A percentile compares a stretch with the other conserved stretches of the same genome.
Conservation (phyloP, 2,113 vertebrate species). For the Brachyhypopomus occidentalis region DNA sequence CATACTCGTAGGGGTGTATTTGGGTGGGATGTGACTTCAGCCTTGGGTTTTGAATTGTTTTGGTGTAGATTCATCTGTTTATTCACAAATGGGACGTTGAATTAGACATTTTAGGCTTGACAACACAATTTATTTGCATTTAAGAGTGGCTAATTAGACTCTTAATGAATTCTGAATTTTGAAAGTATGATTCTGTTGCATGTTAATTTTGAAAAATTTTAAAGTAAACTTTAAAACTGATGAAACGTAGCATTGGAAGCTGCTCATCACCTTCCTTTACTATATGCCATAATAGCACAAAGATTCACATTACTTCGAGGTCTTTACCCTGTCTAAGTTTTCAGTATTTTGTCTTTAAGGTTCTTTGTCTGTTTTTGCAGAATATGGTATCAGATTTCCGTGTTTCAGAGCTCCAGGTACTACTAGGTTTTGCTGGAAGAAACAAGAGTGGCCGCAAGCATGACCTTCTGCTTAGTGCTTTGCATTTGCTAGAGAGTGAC, state of each 20-base stretch:
- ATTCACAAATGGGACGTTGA: background rate
- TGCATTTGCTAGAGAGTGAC: slow-evolving; percentile 83
- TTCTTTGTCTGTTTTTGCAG: slow-evolving; percentile 67
- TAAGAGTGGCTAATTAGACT: background rate
- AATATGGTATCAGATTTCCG: slow-evolving; percentile 90
- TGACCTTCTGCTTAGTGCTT: slow-evolving; percentile 85
- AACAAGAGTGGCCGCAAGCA: slow-evolving; percentile 88
- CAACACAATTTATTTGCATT: background rate
- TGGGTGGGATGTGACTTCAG: slow-evolving; percentile 39
- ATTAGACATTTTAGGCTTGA: background rate
- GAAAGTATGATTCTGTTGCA: background rate
- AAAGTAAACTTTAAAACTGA: background rate
- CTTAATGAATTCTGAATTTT: background rate
- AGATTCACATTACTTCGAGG: background rate
- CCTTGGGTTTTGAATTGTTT: background rate
- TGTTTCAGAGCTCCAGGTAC: slow-evolving; percentile 86
- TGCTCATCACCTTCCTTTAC: background rate
- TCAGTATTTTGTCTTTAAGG: background rate
- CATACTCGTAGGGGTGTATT: slow-evolving; percentile 33
- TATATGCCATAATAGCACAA: background rate
- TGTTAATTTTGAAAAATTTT: background rate
- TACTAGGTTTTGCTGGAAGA: slow-evolving; percentile 85
- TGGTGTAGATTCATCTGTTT: slow-evolving; percentile 9
- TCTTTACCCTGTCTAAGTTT: background rate
- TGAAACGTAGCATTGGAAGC: background rate